Evolutionary conservation across 2,888 invertebrate species (phyloP), one percentile per base, ranked within the genome.

Genomic region (Phalera bucephala): DNA sequence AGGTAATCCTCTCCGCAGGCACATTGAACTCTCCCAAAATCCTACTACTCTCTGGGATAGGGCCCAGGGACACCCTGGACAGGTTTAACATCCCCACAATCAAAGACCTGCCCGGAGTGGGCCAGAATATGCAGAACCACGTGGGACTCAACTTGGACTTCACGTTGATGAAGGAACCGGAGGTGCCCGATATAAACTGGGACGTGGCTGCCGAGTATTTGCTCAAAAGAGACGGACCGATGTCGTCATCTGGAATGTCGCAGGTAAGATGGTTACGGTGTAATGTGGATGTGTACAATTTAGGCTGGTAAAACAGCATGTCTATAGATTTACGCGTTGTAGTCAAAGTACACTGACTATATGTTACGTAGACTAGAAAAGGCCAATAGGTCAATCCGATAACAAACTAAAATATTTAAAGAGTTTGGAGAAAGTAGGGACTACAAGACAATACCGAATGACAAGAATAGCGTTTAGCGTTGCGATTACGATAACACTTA

Each of bases 71-170:
- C 3, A 92, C 92, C 28, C 73, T 94, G 1, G 75, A 90, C 27
- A 83, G 86, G 36, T 90, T 92, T 38, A 91, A 92, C 35, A 91
- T 94, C 15, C 90, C 90, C 3, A 86, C 92, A 6, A 80, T 93
- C 14, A 91, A 91, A 43, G 91, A 94, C 44, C 73, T 94, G 11
- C 93, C 93, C 0, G 94, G 94, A 0, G 94, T 94, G 0, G 94
- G 94, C 0, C 91, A 91, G 59, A 94, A 94, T 61, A 73, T 94
- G 0, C 93, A 93, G 39, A 94, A 94, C 64, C 94, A 94, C 55
- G 92, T 94, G 0, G 92, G 93, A 0, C 92, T 92, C 19, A 83
- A 80, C 3, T 47, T 94, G 5, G 83, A 88, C n/a, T 94, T 91
- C 60, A 80, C 82, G 0, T 72, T 93, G 54, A 81, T 69, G 2